phyloP scores from a whole-genome alignment of 2,113 vertebrate genomes.

The Natator depressus region DNA sequence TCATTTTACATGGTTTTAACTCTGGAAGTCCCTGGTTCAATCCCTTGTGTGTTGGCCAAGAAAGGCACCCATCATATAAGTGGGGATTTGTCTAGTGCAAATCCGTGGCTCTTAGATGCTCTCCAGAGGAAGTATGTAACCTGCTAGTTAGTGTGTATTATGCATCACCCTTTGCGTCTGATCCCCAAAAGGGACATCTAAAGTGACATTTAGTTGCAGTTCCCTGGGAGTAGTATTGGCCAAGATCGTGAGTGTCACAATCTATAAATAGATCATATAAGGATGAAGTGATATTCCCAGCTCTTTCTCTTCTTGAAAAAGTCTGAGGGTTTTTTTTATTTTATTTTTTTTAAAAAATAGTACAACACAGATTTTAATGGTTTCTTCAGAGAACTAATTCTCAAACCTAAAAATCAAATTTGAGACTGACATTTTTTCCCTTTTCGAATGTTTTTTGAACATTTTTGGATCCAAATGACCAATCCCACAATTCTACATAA shows the following conservation, averaged over 20 bases:
- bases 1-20: neutral
- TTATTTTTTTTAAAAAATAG: neutral
- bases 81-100: neutral
- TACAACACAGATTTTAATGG: neutral
- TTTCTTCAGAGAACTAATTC: neutral
- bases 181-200: neutral
- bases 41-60: neutral
- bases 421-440: rapidly evolving
- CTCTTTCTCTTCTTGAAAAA: neutral
- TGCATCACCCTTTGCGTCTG: rapidly evolving
- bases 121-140: rapidly evolving
- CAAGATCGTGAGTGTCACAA: rapidly evolving
- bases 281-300: neutral
- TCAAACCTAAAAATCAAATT: neutral
- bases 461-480: neutral
- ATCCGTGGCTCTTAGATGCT: rapidly evolving
- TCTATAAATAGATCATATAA: neutral
- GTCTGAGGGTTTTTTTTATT: neutral
- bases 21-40: neutral
- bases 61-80: rapidly evolving
- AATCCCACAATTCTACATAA: neutral
- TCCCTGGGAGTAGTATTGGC: neutral
- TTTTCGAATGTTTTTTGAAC: neutral
- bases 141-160: rapidly evolving
- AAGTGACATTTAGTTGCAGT: neutral